Base-by-base conservation (phyloP, 2,888 invertebrate species). In the Epinotia bilunana region DNA sequence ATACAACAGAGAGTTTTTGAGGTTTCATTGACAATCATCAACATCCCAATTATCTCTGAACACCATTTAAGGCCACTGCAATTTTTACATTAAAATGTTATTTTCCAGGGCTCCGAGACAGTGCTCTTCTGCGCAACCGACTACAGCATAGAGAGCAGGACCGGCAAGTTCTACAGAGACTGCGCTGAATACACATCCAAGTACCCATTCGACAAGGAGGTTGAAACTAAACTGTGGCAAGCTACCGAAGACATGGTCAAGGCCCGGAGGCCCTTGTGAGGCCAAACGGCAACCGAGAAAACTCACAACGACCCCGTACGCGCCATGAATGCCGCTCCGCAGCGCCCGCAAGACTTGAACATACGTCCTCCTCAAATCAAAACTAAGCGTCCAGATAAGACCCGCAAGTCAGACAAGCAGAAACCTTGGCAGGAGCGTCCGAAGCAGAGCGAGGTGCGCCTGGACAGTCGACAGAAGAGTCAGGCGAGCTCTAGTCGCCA, bases 51-150 rank as follows among this genome's bases (percentile, higher is more conserved):
- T 23, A 23, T 23, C 23, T 23, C 1, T 23, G 23, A 23, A 23
- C 23, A 23, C 23, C 23, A 23, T 23, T 23, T 23, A 28, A 28
- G 23, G 23, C 23, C 3, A 23, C 16, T n/a, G n/a, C 4, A 11
- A 39, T n/a, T 61, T 1, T 49, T 49, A 4, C 12, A 39, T 39
- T 2, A 39, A 5, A 60, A 12, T 60, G 3, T 58, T 5, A 12
- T 28, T 43, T 53, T 39, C 60, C 90, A 98, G 97, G 98, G 98
- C 61, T 95, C 97, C 0, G 97, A 98, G 89, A 97, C 97, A 2
- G 95, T 97, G 28, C 90, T 98, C 13, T 96, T 96, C 88, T 97
- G 97, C 86, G 97, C 97, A 0, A 95, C 97, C 0, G 96, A 97
- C 77, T 89, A 90, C 84, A 86, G 83, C 76, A 84, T 94, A 74